A percentile compares a stretch with the other conserved stretches of the same genome.
Conservation (phyloP, 1,140 invertebrate genomes). For the Neoseiulus cucumeris region DNA sequence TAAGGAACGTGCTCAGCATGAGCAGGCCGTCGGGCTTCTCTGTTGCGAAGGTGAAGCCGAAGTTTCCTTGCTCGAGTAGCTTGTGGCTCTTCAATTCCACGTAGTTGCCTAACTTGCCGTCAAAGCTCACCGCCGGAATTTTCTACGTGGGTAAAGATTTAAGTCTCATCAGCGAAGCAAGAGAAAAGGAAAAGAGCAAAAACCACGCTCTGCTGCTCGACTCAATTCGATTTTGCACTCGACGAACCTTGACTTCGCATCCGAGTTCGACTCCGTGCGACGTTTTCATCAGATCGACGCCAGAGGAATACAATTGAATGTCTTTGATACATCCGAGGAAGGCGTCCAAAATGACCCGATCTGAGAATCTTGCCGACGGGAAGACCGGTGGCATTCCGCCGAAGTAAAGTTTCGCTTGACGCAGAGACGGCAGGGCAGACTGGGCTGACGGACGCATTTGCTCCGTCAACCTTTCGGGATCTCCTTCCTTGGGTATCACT, state of each 20-base stretch:
- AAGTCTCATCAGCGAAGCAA: neutral
- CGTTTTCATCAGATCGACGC: slow-evolving; percentile 40
- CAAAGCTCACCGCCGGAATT: slow-evolving; percentile 43
- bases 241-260: slow-evolving; percentile 45
- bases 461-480: slow-evolving; percentile 40
- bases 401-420: slow-evolving; percentile 36
- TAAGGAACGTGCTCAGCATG: slow-evolving; percentile 40
- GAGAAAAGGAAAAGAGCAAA: neutral
- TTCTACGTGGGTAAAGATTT: slow-evolving; percentile 28
- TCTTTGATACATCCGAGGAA: slow-evolving; percentile 63
- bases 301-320: slow-evolving; percentile 46
- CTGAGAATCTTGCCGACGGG: slow-evolving; percentile 21
- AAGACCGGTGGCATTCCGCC: slow-evolving; percentile 57
- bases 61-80: slow-evolving; percentile 36
- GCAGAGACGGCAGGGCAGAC: slow-evolving; percentile 38
- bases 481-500: slow-evolving; percentile 21
- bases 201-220: neutral
- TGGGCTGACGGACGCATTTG: slow-evolving; percentile 34
- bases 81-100: slow-evolving; percentile 46
- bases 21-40: slow-evolving; percentile 45
- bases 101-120: slow-evolving; percentile 44
- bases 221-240: neutral
- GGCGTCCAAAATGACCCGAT: slow-evolving; percentile 31
- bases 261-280: slow-evolving; percentile 53
- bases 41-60: slow-evolving; percentile 58